Evolutionary conservation across 1,140 invertebrate genomes (phyloP), one percentile per base, ranked within the genome.

Genomic region (Campoletis sonorensis): DNA sequence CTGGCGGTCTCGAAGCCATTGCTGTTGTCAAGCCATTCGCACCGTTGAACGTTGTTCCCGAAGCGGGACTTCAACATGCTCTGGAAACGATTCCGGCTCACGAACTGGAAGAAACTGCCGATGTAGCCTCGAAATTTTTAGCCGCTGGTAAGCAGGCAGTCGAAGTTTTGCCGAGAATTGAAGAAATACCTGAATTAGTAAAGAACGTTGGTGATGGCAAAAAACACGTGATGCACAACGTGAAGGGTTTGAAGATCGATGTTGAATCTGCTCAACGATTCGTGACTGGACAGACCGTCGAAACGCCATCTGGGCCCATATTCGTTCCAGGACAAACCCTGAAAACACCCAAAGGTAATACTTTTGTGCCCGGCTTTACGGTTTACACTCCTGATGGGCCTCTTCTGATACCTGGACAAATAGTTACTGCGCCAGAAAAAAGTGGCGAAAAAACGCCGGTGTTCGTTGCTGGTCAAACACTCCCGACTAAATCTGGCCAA

Each of bases 281-380:
- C 87, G 87, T 96, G 40, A 92, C 93, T 27, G 95, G 95, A 77
- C 95, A 95, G 92, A 94, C 94, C 73, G 89, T 96, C n/a, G 93
- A 94, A 51, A 96, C 95, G 0, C 94, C 95, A 71, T 92, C 80
- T 77, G 95, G 95, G 5, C 92, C 93, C 71, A 88, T 95, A 37
- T 96, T 96, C 88, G 93, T 96, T 10, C 95, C 95, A 3, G 95
- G 96, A 27, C 95, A 96, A 89, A 95, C 95, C 11, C 89, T 96
- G n/a, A 91, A 94, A 84, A 95, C 95, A 13, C 94, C 94, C 58
- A 90, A 93, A 80, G 95, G 95, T 18, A 90, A 93, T 30, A 90
- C 93, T 78, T 97, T 96, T 89, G 93, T 95, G 71, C 95, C 96
- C 33, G 96, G 96, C 1, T 93, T 96, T 68, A 96, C 94, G 61